phyloP scores from a whole-genome alignment of 2,113 vertebrate genomes.

The Vimba vimba region DNA sequence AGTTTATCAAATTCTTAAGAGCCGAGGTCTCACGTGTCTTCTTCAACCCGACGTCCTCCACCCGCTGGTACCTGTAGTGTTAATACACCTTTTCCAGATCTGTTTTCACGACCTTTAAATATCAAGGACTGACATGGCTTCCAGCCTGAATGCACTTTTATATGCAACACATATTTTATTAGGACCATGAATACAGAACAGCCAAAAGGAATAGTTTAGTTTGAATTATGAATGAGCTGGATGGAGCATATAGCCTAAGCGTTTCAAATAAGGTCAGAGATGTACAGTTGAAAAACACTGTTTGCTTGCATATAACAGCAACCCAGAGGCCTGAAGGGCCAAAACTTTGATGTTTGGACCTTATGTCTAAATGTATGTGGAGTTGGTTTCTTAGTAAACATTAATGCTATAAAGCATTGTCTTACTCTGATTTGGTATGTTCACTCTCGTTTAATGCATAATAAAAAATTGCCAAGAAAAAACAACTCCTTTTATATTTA shows the following conservation, averaged over 20 bases:
- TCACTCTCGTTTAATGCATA: neutral
- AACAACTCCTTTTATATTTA: no score
- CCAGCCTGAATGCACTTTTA: conserved; percentile 14
- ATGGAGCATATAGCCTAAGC: conserved; percentile 4
- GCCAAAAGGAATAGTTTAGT: conserved; percentile 26
- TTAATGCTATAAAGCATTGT: neutral
- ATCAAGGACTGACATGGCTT: conserved; percentile 39
- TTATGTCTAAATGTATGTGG: neutral
- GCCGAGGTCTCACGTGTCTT: neutral
- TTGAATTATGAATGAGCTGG: conserved; percentile 45
- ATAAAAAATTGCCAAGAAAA: neutral
- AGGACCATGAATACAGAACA: conserved; percentile 27
- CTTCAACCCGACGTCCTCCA: neutral
- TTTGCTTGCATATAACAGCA: conserved; percentile 12
- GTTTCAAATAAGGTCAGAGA: conserved; percentile 31
- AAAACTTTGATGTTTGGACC: neutral
- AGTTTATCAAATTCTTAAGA: conserved; percentile 27
- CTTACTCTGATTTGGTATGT: neutral
- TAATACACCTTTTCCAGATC: neutral
- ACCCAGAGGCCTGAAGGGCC: neutral
- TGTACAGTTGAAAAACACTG: conserved; percentile 27
- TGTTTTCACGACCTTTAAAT: conserved; percentile 39
- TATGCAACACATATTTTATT: conserved; percentile 45
- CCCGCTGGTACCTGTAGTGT: neutral
- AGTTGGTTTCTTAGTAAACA: neutral